Evolutionary conservation across 1,140 invertebrate genomes (phyloP).

Genomic region (Lordiphosa clarofinis): DNA sequence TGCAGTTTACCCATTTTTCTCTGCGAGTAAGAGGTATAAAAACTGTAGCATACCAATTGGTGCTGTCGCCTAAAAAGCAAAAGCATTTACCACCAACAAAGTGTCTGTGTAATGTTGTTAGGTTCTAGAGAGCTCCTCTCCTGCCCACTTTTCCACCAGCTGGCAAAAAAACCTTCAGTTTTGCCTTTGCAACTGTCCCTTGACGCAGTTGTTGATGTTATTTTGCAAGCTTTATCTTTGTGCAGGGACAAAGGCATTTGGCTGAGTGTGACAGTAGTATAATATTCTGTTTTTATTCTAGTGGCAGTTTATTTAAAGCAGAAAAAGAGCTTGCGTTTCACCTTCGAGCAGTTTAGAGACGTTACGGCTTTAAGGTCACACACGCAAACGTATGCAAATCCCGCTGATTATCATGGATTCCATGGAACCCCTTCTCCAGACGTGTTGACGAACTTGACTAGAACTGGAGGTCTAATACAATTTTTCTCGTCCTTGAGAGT

Average conservation of each 20-base stretch:
- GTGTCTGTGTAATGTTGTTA: slow-evolving; percentile 49
- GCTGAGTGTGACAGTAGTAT: slow-evolving; percentile 53
- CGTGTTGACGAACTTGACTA: slow-evolving; percentile 8
- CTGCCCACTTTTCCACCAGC: slow-evolving; percentile 22
- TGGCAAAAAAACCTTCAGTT: slow-evolving; percentile 48
- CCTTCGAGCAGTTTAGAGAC: slow-evolving; percentile 46
- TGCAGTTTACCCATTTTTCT: too few species aligned
- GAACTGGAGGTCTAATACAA: slow-evolving; percentile 55
- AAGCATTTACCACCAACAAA: slow-evolving; percentile 45
- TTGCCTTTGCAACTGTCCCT: slow-evolving; percentile 28
- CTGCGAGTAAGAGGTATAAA: neutral
- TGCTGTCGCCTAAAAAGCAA: slow-evolving; percentile 20
- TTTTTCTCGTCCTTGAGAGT: slow-evolving; percentile 48
- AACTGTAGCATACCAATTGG: slow-evolving; percentile 12
- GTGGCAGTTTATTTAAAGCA: slow-evolving; percentile 35
- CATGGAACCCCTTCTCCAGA: slow-evolving; percentile 3
- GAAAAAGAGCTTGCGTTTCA: slow-evolving; percentile 42
- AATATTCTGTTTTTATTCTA: slow-evolving; percentile 38
- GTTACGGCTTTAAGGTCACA: slow-evolving; percentile 14
- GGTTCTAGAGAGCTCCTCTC: slow-evolving; percentile 3
- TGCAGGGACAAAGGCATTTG: slow-evolving; percentile 60
- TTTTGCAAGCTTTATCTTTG: slow-evolving; percentile 34
- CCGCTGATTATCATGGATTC: slow-evolving; percentile 33
- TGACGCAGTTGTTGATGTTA: slow-evolving; percentile 24
- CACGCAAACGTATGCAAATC: slow-evolving; percentile 38